Base-by-base conservation (phyloP, 2,113 vertebrate species). In the Pyrgilauda ruficollis region DNA sequence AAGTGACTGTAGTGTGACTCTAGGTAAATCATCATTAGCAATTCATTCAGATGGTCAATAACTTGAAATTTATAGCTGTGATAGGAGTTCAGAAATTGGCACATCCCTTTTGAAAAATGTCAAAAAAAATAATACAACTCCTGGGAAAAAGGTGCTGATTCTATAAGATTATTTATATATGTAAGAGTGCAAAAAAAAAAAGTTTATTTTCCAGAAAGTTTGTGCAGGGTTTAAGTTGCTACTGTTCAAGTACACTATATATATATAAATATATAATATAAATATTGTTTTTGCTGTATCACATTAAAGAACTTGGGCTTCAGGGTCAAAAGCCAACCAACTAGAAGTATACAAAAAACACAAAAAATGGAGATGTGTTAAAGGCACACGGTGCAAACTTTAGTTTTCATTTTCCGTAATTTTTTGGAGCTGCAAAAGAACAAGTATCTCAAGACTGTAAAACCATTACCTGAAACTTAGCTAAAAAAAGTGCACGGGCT, bases 61-160 rank as follows among this genome's bases (percentile, higher is more conserved):
- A 98, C 97, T 98, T 98, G 98, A 98, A 98, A 98, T 98, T 98
- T 97, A 98, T 98, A 98, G 97, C 97, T 98, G 97, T 98, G 98
- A 98, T 98, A 98, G 97, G 98, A 98, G 98, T 98, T 98, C 97
- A 97, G 95, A 98, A 97, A 98, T 98, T 98, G 98, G 98, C 98
- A 97, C 98, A 98, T 98, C 98, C 98, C 98, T 97, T 98, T 97
- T 98, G 96, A 97, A 97, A 98, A 98, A 97, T 76, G 89, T 95
- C 91, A 95, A 97, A 96, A 96, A 95, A 95, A 96, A 98, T 94
- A 96, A 96, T 96, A 97, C 97, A 98, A 98, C 97, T 98, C 98
- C 98, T 98, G 98, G 97, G 98, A 98, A 97, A 98, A 98, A 98
- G 98, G 98, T 98, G 98, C 98, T 99, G 98, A 98, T 98, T 98